Percentiles rank a stretch among this genome's conserved stretches.
Conservation (phyloP, 2,113 vertebrate species). For the Ivindomyrus marchei region DNA sequence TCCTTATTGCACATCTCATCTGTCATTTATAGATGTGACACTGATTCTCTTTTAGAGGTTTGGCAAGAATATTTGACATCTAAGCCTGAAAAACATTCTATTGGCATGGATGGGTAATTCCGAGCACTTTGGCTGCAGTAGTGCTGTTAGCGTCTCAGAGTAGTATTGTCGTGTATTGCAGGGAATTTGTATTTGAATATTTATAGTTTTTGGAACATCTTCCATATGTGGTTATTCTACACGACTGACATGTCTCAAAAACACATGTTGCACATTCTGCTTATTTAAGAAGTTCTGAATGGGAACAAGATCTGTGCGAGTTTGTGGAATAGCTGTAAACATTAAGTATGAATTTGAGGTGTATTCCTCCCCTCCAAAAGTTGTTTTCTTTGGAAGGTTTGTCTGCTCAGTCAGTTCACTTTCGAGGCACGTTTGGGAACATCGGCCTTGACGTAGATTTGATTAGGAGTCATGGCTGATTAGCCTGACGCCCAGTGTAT, state of each 20-base stretch:
- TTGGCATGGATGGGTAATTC: background rate
- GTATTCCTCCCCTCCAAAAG: background rate
- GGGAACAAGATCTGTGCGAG: background rate
- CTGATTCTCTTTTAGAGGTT: background rate
- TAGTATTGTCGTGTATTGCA: background rate
- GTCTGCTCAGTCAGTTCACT: background rate
- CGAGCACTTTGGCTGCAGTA: background rate
- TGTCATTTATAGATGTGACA: background rate
- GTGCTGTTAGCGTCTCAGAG: background rate
- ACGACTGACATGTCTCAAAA: background rate
- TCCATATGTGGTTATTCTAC: background rate
- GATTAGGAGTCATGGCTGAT: background rate
- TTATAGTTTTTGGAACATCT: background rate
- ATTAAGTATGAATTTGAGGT: background rate
- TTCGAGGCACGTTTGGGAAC: slow-evolving; percentile 8
- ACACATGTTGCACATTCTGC: background rate
- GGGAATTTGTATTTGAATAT: background rate
- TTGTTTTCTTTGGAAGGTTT: background rate
- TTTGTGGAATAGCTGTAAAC: background rate
- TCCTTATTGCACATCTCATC: background rate
- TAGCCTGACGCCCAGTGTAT: background rate
- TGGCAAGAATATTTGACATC: background rate
- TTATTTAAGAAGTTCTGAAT: background rate
- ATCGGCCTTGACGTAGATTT: background rate
- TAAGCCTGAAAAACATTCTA: background rate